Evolutionary conservation across 2,113 vertebrate genomes (phyloP).

Genomic region (Electrona antarctica): DNA sequence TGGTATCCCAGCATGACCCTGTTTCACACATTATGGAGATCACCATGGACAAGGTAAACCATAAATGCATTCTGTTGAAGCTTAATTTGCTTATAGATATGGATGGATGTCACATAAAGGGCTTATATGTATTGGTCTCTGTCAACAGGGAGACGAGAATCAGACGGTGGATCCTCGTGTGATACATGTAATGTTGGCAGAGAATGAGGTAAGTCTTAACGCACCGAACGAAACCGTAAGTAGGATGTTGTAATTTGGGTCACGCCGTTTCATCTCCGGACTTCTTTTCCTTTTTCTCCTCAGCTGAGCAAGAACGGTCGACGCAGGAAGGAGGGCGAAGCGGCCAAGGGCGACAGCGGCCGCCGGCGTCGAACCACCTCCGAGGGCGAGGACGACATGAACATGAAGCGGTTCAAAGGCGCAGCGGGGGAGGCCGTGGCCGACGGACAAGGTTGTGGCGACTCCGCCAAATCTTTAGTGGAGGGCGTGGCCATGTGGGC

Average conservation of each 20-base stretch:
- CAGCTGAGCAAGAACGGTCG: constrained; percentile 84
- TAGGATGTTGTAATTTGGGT: too few relatives aligned
- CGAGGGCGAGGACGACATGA: constrained; percentile 89
- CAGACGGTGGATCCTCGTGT: constrained; percentile 93
- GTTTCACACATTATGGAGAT: constrained; percentile 94
- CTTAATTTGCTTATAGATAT: neutral
- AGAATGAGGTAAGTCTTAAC: constrained; percentile 70
- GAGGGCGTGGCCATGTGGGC: constrained; percentile 84
- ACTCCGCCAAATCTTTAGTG: constrained; percentile 79
- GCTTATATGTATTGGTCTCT: neutral
- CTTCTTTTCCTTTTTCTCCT: neutral
- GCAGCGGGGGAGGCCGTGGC: constrained; percentile 77
- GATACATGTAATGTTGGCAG: constrained; percentile 89
- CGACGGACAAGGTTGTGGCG: constrained; percentile 81
- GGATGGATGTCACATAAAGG: neutral
- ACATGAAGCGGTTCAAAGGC: constrained; percentile 90
- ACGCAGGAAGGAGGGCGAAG: constrained; percentile 84
- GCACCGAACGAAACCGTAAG: too few relatives aligned
- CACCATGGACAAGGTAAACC: constrained; percentile 88
- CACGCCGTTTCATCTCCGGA: too few relatives aligned
- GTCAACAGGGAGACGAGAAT: constrained; percentile 85
- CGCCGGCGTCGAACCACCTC: constrained; percentile 90
- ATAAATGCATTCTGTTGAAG: neutral
- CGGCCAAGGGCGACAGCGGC: constrained; percentile 83
- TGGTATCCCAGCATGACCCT: constrained; percentile 92